Percentiles rank a stretch among this genome's conserved stretches.
Evolutionary conservation across 2,113 vertebrate species (phyloP).

Genomic region (Misgurnus anguillicaudatus): DNA sequence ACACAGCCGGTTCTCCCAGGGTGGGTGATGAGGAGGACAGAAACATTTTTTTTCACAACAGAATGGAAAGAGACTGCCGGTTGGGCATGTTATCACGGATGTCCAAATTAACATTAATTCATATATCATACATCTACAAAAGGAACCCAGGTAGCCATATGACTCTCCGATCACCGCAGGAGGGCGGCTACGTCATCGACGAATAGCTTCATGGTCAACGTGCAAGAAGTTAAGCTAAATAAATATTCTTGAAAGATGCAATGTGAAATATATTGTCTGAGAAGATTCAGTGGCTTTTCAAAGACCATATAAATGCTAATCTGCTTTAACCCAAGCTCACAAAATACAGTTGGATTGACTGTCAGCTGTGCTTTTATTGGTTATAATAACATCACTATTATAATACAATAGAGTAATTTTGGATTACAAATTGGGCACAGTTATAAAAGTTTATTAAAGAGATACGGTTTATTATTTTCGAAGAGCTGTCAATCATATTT

Average conservation of each 20-base stretch:
- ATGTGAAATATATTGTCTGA: not conserved
- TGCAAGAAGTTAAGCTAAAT: conserved; percentile 7
- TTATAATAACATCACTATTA: conserved; percentile 20
- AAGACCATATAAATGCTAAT: conserved; percentile 23
- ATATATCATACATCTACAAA: conserved; percentile 53
- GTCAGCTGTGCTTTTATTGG: not conserved
- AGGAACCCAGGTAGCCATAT: conserved; percentile 26
- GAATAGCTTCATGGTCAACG: conserved; percentile 2
- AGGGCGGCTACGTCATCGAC: conserved; percentile 4
- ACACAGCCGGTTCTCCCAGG: not conserved
- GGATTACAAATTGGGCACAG: not conserved
- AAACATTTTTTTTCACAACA: conserved; percentile 16
- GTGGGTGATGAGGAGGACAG: not conserved
- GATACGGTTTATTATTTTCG: not conserved
- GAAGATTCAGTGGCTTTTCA: conserved; percentile 7
- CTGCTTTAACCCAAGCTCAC: not conserved
- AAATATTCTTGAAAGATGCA: conserved; percentile 14
- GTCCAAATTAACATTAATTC: conserved; percentile 51
- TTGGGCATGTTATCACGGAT: not conserved
- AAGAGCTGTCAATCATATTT: conserved; percentile 32
- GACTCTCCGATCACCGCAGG: conserved; percentile 37
- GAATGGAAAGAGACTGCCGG: not conserved
- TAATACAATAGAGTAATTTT: not conserved
- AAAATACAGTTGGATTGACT: not conserved
- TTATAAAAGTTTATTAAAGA: conserved; percentile 20